These are phyloP conservation scores for Coregonus suidteri DNA, from an alignment of 2,797 vertebrate species.

Conservation along the genomic window DNA sequence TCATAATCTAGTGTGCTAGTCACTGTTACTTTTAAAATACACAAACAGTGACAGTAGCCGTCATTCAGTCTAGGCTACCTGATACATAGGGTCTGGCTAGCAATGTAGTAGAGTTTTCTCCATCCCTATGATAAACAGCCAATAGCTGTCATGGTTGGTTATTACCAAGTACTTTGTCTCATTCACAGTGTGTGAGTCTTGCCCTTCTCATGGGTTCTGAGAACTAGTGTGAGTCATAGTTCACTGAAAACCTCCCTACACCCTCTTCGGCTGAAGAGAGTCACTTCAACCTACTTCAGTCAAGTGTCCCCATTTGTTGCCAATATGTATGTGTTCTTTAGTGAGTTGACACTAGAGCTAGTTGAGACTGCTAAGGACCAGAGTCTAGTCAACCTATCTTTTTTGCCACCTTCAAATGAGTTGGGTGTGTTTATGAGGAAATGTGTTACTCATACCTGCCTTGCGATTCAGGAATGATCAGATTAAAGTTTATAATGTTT, in stretches of 20 bases:
- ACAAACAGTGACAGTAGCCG: not conserved
- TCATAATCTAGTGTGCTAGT: too few species aligned
- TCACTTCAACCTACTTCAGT: not conserved
- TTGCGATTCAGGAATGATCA: not conserved
- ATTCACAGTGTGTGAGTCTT: too few species aligned
- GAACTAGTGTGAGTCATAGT: not conserved
- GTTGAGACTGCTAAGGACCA: not conserved
- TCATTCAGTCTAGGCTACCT: not conserved
- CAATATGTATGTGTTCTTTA: not conserved
- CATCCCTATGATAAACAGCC: too few species aligned
- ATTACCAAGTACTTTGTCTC: not conserved
- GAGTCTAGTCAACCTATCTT: not conserved
- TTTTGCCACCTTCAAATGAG: not conserved
- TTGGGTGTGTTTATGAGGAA: not conserved
- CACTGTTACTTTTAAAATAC: not conserved
- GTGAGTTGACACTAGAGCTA: not conserved
- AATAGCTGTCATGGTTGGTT: not conserved
- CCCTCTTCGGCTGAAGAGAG: not conserved
- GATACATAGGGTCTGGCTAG: not conserved
- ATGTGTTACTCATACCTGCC: not conserved
- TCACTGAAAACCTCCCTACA: not conserved
- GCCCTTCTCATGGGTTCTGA: too few species aligned
- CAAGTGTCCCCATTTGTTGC: not conserved
- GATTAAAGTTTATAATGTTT: not conserved
- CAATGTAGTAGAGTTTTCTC: not conserved